Evolutionary conservation across 2,888 invertebrate species (phyloP).

Genomic region (Tachina lurida): DNA sequence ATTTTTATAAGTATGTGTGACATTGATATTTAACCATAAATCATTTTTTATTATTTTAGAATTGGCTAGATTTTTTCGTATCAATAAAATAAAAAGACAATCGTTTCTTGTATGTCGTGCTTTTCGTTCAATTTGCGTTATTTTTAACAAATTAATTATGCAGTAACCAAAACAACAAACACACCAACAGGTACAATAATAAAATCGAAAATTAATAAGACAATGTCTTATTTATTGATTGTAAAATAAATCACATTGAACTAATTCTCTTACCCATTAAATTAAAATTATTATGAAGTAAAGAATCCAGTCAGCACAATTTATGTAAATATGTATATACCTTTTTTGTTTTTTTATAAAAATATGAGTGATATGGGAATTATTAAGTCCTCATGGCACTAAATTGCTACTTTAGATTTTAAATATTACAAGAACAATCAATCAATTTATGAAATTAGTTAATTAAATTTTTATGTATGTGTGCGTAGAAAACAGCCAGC

Average conservation of each 20-base stretch:
- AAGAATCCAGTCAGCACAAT: not conserved
- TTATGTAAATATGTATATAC: not conserved
- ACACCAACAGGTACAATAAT: not conserved
- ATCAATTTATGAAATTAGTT: too few species aligned
- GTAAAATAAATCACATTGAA: conserved; percentile 54
- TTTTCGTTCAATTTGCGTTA: conserved; percentile 12
- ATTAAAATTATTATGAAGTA: not conserved
- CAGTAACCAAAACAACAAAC: conserved; percentile 1
- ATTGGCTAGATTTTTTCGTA: conserved; percentile 9
- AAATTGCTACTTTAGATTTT: not conserved
- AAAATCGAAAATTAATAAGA: conserved; percentile 48
- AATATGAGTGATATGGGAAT: not conserved
- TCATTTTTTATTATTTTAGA: conserved; percentile 33
- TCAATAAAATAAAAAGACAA: not conserved
- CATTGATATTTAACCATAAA: not conserved
- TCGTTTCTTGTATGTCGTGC: not conserved
- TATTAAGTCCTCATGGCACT: not conserved
- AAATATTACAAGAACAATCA: too few species aligned
- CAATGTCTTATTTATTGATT: conserved; percentile 58
- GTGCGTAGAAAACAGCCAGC: too few species aligned
- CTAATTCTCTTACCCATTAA: not conserved
- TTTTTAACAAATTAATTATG: conserved; percentile 42
- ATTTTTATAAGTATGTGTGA: not conserved
- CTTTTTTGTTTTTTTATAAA: not conserved
- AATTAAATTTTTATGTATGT: too few species aligned